Evolutionary conservation across 2,888 invertebrate genomes (phyloP).

Genomic region (Orchesellides sinensis): DNA sequence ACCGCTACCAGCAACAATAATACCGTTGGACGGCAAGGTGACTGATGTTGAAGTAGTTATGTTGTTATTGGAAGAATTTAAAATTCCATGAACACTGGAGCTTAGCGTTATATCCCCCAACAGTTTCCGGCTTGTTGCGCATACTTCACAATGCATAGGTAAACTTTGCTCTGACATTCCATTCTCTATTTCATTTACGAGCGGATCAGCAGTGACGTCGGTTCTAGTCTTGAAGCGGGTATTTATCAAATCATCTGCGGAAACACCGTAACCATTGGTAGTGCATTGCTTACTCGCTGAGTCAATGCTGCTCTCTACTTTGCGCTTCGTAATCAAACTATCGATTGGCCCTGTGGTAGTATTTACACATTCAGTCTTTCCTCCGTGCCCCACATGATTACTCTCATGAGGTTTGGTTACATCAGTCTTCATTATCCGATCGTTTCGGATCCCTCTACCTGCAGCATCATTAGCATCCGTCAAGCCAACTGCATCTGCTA

Average conservation of each 20-base stretch:
- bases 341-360: slow-evolving; percentile 17
- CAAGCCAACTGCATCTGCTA: slow-evolving; percentile 70
- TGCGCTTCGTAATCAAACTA: not conserved
- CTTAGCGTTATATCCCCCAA: slow-evolving; percentile 69
- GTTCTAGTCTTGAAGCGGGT: not conserved
- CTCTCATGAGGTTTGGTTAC: slow-evolving; percentile 16
- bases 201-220: not conserved
- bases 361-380: slow-evolving; percentile 57
- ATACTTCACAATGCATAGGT: slow-evolving; percentile 76
- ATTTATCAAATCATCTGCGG: not conserved
- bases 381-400: slow-evolving; percentile 13
- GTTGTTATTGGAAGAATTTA: slow-evolving; percentile 28
- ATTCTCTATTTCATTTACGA: slow-evolving; percentile 15
- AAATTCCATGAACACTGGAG: slow-evolving; percentile 38
- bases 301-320: not conserved
- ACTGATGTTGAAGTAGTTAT: slow-evolving; percentile 30
- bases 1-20: slow-evolving; percentile 31
- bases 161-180: slow-evolving; percentile 5
- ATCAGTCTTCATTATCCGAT: slow-evolving; percentile 44
- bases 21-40: slow-evolving; percentile 28
- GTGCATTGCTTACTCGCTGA: slow-evolving; percentile 8
- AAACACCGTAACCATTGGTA: not conserved
- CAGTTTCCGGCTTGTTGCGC: slow-evolving; percentile 76
- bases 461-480: not conserved
- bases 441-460: not conserved